These are phyloP conservation scores for Gibbula magus DNA, from an alignment of 2,888 invertebrate genomes.

Conservation along the genomic window DNA sequence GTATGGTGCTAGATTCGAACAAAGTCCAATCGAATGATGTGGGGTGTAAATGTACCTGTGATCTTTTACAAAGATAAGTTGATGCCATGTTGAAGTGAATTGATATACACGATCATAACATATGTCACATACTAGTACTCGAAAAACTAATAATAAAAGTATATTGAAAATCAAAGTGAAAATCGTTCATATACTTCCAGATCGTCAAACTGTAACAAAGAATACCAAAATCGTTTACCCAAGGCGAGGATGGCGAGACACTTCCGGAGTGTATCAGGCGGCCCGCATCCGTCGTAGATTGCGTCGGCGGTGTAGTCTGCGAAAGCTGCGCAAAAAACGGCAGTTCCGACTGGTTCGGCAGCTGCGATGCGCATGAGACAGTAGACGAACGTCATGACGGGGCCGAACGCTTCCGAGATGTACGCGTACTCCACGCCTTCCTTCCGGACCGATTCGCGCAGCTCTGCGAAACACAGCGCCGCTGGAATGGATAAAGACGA, in stretches of 20 bases:
- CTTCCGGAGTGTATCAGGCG: constrained; percentile 45
- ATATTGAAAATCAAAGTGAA: too few relatives aligned
- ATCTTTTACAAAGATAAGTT: too few relatives aligned
- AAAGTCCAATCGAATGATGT: too few relatives aligned
- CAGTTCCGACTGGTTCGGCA: constrained; percentile 65
- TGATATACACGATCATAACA: too few relatives aligned
- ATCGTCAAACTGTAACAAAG: not conserved
- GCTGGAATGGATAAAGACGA: constrained; percentile 65
- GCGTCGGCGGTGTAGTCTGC: constrained; percentile 53
- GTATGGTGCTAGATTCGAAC: too few relatives aligned
- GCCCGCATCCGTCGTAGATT: constrained; percentile 51
- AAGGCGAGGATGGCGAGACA: constrained; percentile 57
- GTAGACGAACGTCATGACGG: constrained; percentile 52
- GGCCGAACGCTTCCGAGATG: constrained; percentile 57
- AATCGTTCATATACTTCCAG: too few relatives aligned
- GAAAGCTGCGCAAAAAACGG: constrained; percentile 55
- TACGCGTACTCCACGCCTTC: constrained; percentile 60
- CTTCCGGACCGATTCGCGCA: constrained; percentile 51
- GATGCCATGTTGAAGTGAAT: too few relatives aligned
- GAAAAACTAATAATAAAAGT: too few relatives aligned
- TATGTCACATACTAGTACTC: too few relatives aligned
- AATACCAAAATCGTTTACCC: constrained; percentile 48
- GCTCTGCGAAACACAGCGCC: constrained; percentile 56
- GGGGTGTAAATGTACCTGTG: too few relatives aligned
- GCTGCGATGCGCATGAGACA: constrained; percentile 59